Evolutionary conservation across 2,888 invertebrate genomes (phyloP).

Genomic region (Drosophila fulvimacula): DNA sequence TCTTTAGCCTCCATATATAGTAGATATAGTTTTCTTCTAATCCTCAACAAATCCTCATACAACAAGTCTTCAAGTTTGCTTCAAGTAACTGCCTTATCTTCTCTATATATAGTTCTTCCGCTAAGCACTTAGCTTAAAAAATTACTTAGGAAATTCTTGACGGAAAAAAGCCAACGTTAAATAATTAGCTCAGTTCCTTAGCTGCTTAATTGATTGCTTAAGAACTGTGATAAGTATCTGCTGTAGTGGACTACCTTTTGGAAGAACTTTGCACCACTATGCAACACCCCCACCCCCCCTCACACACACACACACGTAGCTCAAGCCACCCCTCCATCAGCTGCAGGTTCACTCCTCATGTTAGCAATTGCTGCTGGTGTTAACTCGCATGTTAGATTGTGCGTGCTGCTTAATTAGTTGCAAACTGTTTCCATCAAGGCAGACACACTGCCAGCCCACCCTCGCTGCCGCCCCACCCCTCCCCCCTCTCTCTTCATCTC

Average conservation of each 20-base stretch:
- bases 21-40: too few species aligned
- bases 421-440: constrained; percentile 77
- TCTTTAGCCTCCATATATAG: too few species aligned
- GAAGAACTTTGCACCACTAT: constrained; percentile 40
- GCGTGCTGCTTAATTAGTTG: constrained; percentile 80
- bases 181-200: constrained; percentile 23
- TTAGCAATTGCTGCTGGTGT: constrained; percentile 51
- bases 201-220: constrained; percentile 44
- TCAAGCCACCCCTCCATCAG: not conserved
- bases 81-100: too few species aligned
- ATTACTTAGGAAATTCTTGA: constrained; percentile 33
- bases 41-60: too few species aligned
- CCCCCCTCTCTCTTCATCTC: not conserved
- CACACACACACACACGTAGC: constrained; percentile 2
- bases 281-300: constrained; percentile 7
- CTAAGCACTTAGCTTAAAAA: not conserved
- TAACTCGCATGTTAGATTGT: constrained; percentile 80
- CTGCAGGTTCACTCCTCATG: constrained; percentile 13
- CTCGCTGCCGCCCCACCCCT: not conserved
- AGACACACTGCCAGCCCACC: not conserved
- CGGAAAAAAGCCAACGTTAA: constrained; percentile 8
- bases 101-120: too few species aligned
- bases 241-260: not conserved
- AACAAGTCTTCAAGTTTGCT: too few species aligned
- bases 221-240: constrained; percentile 44